Conservation (phyloP, 2,113 vertebrate species). For the Falcunculus frontatus region DNA sequence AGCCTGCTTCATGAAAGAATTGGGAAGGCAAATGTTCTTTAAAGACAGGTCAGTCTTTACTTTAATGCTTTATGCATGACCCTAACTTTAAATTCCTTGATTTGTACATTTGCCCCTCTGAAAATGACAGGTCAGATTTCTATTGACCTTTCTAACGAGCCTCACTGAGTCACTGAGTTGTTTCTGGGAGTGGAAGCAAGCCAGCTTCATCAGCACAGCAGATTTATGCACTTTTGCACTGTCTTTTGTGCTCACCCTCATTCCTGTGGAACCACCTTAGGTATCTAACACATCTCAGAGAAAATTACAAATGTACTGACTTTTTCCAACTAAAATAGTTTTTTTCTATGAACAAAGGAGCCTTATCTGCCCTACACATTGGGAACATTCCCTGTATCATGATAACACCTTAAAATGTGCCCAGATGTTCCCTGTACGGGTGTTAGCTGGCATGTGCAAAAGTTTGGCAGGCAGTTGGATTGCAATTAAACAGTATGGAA, state of each 20-base stretch:
- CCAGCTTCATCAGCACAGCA: neutral
- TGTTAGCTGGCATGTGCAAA: neutral
- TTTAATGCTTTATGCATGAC: neutral
- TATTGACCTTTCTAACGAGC: neutral
- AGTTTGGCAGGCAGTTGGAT: neutral
- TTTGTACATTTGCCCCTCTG: neutral
- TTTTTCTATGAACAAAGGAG: neutral
- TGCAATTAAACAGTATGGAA: neutral
- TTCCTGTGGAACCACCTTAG: neutral
- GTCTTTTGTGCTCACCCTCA: neutral
- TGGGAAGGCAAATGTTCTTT: neutral
- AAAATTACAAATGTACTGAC: neutral
- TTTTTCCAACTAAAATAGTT: neutral
- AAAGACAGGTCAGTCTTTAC: neutral
- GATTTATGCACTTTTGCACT: neutral
- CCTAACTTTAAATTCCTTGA: neutral
- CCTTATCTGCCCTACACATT: neutral
- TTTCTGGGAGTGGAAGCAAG: neutral
- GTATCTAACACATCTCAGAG: neutral
- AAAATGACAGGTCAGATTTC: neutral
- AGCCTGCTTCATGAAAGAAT: neutral
- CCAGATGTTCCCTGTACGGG: neutral
- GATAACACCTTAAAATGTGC: neutral
- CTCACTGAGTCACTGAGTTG: neutral
- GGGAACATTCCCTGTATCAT: neutral